A percentile compares a stretch with the other conserved stretches of the same genome.
phyloP scores from a whole-genome alignment of 2,113 vertebrate species.

The Butorides virescens region DNA sequence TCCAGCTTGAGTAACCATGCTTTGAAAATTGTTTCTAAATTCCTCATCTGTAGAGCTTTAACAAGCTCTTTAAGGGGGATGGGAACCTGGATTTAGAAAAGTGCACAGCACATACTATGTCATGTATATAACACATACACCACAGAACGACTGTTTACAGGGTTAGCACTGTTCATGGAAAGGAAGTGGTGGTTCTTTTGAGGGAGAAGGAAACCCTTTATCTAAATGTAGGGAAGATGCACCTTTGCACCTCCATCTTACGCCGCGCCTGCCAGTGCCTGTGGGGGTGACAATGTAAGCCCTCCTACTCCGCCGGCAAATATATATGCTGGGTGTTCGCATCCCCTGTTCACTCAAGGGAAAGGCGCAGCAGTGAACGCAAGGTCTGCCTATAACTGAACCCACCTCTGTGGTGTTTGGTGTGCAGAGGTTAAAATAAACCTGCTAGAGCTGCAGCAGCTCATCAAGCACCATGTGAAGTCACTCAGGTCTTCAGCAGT shows the following conservation, averaged over 20 bases:
- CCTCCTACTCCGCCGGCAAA: neutral
- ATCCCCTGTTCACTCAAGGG: neutral
- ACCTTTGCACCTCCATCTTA: neutral
- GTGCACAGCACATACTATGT: neutral
- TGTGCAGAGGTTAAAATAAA: neutral
- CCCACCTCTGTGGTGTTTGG: rapidly evolving
- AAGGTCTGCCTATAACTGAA: neutral
- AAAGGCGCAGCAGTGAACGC: neutral
- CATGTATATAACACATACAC: neutral
- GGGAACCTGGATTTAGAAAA: neutral
- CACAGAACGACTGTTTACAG: neutral
- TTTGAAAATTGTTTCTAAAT: conserved; percentile 47
- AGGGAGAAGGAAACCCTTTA: neutral
- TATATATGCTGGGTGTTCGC: neutral
- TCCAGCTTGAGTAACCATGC: conserved; percentile 59
- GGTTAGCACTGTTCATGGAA: neutral
- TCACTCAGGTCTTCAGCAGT: neutral
- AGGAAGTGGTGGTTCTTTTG: neutral
- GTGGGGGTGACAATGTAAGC: neutral
- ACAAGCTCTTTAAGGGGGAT: neutral
- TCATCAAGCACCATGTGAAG: rapidly evolving
- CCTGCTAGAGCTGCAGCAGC: neutral
- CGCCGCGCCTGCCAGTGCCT: neutral
- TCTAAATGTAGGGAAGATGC: neutral
- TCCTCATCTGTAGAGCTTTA: conserved; percentile 21